Conservation (phyloP, 2,888 invertebrate genomes). For the Mantis religiosa region DNA sequence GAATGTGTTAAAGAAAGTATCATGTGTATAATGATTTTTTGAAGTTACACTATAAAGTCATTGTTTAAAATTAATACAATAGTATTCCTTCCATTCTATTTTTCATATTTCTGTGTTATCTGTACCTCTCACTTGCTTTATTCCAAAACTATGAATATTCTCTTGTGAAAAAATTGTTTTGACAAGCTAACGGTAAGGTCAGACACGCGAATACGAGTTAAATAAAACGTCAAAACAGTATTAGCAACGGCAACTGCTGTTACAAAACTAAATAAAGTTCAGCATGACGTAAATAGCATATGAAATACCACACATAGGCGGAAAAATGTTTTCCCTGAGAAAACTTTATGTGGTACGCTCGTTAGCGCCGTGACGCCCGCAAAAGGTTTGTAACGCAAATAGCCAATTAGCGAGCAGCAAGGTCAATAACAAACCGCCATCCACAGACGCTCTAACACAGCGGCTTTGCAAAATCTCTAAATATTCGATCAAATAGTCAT, state of each 20-base stretch:
- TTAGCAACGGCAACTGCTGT: not conserved
- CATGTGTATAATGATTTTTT: no score
- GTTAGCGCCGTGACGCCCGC: not conserved
- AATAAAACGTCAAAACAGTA: not conserved
- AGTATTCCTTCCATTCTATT: no score
- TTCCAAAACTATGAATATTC: no score
- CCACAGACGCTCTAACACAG: not conserved
- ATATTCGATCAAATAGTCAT: not conserved
- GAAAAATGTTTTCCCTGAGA: not conserved
- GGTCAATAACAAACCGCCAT: not conserved
- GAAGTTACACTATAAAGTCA: no score
- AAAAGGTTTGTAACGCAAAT: not conserved
- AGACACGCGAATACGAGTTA: not conserved
- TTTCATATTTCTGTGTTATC: no score
- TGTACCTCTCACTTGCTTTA: no score
- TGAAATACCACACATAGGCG: not conserved
- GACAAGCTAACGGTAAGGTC: no score
- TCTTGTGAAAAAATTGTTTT: no score
- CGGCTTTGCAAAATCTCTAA: not conserved
- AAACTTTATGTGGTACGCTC: not conserved
- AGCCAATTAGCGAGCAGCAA: not conserved
- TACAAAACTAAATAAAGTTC: not conserved
- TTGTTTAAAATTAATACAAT: no score
- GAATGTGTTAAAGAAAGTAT: no score
- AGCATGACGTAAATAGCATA: not conserved